Base-by-base conservation (phyloP, 2,113 vertebrate species). In the Dolichallabes microphthalmus region DNA sequence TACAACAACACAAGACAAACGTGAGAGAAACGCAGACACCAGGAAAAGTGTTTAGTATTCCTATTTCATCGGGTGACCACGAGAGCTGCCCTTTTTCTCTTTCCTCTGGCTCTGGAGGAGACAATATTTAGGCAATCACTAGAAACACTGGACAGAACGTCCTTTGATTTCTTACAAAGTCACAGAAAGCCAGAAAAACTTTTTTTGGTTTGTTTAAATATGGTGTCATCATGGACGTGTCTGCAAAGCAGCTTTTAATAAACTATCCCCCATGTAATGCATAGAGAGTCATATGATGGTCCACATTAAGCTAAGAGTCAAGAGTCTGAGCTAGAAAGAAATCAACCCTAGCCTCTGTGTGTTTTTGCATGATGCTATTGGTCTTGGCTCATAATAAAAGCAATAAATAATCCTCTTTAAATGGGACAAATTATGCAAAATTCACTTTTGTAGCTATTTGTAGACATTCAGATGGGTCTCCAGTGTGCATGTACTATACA, bases 91-190 rank as follows among this genome's bases (percentile, higher is more conserved):
- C 66, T 69, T 35, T 45, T 86, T 82, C 82, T 80, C 69, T 87
- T 80, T 82, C 83, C 64, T 89, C 84, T 71, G 74, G 71, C 85
- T 88, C 68, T 45, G 77, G 78, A 85, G 60, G 35, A 71, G 79
- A 66, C 78, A 86, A 91, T 88, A 80, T 89, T 90, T 89, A 90
- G 87, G 79, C 55, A 39, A 85, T 89, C 90, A 80, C 60, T 66
- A 80, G 64, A 89, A 80, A 86, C 80, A 80, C 58, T 58, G 35
- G 30, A 69, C 53, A 50, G 57, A 53, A 17, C 14, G 81, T 85
- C 83, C 86, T 89, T 89, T 88, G 84, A 86, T 86, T 80, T 73
- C 79, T 63, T 57, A 25, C 82, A 86, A 80, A 85, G 84, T 83
- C 73, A 83, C 55, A 71, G 74, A 61, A 68, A 60, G 73, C 73